Percentiles rank a stretch among this genome's conserved stretches.
Conservation (phyloP, 2,113 vertebrate species). For the Colaptes auratus region DNA sequence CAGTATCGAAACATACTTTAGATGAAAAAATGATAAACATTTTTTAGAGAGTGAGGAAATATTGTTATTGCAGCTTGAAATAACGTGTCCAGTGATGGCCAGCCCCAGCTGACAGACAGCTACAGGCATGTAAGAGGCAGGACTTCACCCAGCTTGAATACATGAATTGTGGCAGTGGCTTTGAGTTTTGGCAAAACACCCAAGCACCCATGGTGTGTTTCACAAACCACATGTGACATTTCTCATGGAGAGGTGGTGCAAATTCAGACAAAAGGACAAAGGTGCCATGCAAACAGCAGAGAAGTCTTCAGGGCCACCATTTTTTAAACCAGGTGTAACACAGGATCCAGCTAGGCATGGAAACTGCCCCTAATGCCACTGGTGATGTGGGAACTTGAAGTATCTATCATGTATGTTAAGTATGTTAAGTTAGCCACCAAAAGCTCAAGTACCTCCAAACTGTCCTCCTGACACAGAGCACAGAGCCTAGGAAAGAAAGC, state of each 20-base stretch:
- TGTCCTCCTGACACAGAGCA: not conserved
- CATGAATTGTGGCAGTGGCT: not conserved
- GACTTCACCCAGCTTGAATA: not conserved
- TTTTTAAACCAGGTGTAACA: not conserved
- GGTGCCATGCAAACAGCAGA: not conserved
- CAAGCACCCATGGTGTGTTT: rapidly evolving
- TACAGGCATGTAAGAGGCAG: not conserved
- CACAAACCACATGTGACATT: not conserved
- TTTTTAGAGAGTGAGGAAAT: not conserved
- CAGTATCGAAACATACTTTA: not conserved
- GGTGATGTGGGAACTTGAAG: not conserved
- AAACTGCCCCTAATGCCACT: not conserved
- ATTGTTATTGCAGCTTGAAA: not conserved
- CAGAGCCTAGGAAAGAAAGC: not conserved
- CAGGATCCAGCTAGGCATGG: not conserved
- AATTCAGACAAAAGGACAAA: not conserved
- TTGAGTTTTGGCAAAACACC: not conserved
- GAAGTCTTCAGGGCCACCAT: not conserved
- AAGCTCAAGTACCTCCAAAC: not conserved
- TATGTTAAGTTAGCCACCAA: not conserved
- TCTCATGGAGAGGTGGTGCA: not conserved
- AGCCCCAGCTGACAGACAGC: not conserved
- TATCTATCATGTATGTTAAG: too few species aligned
- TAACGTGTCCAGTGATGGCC: not conserved
- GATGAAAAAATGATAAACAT: not conserved